These are phyloP conservation scores for Lordiphosa andalusiaca DNA, from an alignment of 2,888 invertebrate species.

Conservation along the genomic window DNA sequence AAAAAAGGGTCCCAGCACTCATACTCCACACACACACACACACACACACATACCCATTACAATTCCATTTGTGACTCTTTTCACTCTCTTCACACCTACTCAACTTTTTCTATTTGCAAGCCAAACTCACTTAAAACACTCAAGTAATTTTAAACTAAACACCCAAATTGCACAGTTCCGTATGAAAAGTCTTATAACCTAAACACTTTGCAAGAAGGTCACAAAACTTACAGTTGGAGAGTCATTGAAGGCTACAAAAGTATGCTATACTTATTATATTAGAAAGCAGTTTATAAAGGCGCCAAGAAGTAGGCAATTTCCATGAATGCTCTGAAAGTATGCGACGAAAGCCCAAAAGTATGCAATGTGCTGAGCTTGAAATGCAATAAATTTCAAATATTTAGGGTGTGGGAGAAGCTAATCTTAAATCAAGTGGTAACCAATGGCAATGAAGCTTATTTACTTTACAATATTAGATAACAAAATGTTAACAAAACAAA, in stretches of 20 bases:
- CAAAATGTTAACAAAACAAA: constrained; percentile 19
- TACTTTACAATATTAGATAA: constrained; percentile 43
- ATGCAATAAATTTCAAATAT: too few species aligned
- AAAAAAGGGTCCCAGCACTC: not conserved
- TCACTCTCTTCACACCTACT: not conserved
- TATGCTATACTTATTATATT: constrained; percentile 32
- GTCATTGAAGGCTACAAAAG: constrained; percentile 16
- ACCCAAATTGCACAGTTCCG: not conserved
- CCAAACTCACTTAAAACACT: not conserved
- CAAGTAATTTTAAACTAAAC: constrained; percentile 1
- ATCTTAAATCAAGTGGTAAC: constrained; percentile 4
- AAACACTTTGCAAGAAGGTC: constrained; percentile 30
- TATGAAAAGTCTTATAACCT: constrained; percentile 11
- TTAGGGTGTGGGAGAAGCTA: too few species aligned
- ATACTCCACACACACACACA: not conserved
- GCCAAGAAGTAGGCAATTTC: constrained; percentile 15
- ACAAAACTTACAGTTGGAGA: constrained; percentile 16
- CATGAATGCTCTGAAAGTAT: not conserved
- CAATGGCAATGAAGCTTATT: constrained; percentile 64
- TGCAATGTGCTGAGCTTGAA: too few species aligned
- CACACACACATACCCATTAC: too few species aligned
- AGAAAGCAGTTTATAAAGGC: not conserved
- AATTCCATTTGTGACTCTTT: not conserved
- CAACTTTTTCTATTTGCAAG: too few species aligned
- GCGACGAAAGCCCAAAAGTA: too few species aligned